phyloP scores from a whole-genome alignment of 2,888 invertebrate genomes.

The Uloborus plumipes region DNA sequence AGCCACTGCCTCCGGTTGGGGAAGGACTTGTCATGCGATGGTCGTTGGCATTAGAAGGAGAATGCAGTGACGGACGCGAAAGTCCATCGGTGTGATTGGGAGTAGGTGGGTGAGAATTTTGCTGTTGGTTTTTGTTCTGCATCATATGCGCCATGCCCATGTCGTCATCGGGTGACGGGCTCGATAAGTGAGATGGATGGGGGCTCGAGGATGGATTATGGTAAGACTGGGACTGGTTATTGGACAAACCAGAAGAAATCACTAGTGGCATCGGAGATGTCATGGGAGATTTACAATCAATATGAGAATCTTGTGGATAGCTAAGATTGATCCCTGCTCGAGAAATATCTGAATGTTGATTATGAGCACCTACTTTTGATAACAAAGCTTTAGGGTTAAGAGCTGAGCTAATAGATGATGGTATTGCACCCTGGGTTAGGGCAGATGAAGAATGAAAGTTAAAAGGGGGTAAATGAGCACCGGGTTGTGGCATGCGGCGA shows the following conservation, averaged over 20 bases:
- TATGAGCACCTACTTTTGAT: constrained; percentile 45
- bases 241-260: constrained; percentile 38
- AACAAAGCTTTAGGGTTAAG: constrained; percentile 43
- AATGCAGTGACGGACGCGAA: constrained; percentile 45
- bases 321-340: constrained; percentile 51
- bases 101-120: constrained; percentile 60
- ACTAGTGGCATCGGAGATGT: constrained; percentile 60
- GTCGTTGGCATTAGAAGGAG: constrained; percentile 39
- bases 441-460: constrained; percentile 59
- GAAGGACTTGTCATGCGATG: constrained; percentile 45
- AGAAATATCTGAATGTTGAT: constrained; percentile 44
- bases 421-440: constrained; percentile 37
- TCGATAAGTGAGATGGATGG: constrained; percentile 54
- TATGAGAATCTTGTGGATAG: constrained; percentile 45
- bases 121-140: constrained; percentile 46
- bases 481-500: constrained; percentile 46
- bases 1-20: constrained; percentile 15
- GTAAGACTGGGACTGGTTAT: constrained; percentile 53
- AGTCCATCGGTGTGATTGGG: constrained; percentile 41
- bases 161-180: constrained; percentile 61
- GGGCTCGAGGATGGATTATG: constrained; percentile 55
- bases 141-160: constrained; percentile 48
- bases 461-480: constrained; percentile 58
- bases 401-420: constrained; percentile 43
- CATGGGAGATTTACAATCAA: constrained; percentile 55